Conservation (phyloP, 2,888 invertebrate species). For the Erebia palarica region DNA sequence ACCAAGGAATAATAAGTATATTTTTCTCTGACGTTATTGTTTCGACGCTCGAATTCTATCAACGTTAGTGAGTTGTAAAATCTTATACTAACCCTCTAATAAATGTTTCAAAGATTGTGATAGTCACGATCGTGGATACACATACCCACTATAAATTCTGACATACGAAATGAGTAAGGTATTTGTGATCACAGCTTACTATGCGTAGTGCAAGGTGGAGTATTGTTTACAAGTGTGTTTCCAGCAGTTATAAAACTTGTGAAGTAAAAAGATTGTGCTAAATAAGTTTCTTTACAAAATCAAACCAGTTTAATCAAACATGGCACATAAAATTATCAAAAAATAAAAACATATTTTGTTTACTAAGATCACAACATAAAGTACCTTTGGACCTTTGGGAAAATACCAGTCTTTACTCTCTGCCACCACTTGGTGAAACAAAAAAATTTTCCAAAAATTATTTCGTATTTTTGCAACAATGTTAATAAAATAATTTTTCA, state of each 20-base stretch:
- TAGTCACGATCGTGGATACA: too few relatives aligned
- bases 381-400: constrained; percentile 44
- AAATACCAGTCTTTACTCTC: constrained; percentile 47
- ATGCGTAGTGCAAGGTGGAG: not conserved
- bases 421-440: constrained; percentile 35
- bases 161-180: not conserved
- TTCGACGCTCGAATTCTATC: too few relatives aligned
- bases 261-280: constrained; percentile 24
- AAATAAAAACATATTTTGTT: constrained; percentile 32
- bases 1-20: too few relatives aligned
- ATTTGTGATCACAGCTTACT: not conserved
- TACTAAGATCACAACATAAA: constrained; percentile 36
- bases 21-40: too few relatives aligned
- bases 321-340: constrained; percentile 36
- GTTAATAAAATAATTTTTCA: constrained; percentile 42
- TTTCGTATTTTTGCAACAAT: constrained; percentile 35
- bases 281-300: constrained; percentile 21
- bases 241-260: not conserved
- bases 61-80: too few relatives aligned
- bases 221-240: not conserved
- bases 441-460: constrained; percentile 36
- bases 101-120: too few relatives aligned
- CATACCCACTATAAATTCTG: too few relatives aligned
- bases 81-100: too few relatives aligned
- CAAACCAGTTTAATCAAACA: constrained; percentile 33